phyloP scores from a whole-genome alignment of 1,140 invertebrate species.

The Hycleus phaleratus region DNA sequence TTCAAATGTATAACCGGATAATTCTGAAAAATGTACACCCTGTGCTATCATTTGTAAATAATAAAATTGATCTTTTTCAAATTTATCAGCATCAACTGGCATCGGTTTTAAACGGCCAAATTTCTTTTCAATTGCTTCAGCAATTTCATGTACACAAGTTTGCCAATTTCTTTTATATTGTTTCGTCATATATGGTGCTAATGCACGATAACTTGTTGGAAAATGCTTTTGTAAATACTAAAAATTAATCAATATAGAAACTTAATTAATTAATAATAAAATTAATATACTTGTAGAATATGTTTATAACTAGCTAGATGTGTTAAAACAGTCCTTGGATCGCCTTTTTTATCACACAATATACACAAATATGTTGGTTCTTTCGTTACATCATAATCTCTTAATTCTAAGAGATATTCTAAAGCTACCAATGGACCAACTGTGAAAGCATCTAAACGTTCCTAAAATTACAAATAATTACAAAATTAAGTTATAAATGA shows the following conservation, averaged over 20 bases:
- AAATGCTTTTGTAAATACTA: slow-evolving; percentile 50
- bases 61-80: slow-evolving; percentile 48
- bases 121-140: slow-evolving; percentile 52
- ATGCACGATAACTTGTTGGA: slow-evolving; percentile 38
- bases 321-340: slow-evolving; percentile 63
- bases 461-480: slow-evolving; percentile 17
- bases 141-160: slow-evolving; percentile 47
- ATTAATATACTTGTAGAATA: slow-evolving; percentile 28
- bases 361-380: slow-evolving; percentile 66
- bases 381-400: slow-evolving; percentile 50
- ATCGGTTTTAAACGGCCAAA: slow-evolving; percentile 53
- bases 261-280: neutral
- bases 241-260: neutral
- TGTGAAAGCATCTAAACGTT: slow-evolving; percentile 36
- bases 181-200: slow-evolving; percentile 37
- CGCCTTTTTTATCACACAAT: slow-evolving; percentile 66
- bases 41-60: slow-evolving; percentile 48
- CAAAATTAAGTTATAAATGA: too few species aligned
- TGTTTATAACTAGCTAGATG: slow-evolving; percentile 69
- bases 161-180: slow-evolving; percentile 48
- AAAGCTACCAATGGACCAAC: slow-evolving; percentile 46
- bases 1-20: slow-evolving; percentile 34
- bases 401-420: slow-evolving; percentile 64
- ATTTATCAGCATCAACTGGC: slow-evolving; percentile 46
- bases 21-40: slow-evolving; percentile 46